These are phyloP conservation scores for Gambusia affinis DNA, from an alignment of 2,113 vertebrate genomes.

Conservation along the genomic window DNA sequence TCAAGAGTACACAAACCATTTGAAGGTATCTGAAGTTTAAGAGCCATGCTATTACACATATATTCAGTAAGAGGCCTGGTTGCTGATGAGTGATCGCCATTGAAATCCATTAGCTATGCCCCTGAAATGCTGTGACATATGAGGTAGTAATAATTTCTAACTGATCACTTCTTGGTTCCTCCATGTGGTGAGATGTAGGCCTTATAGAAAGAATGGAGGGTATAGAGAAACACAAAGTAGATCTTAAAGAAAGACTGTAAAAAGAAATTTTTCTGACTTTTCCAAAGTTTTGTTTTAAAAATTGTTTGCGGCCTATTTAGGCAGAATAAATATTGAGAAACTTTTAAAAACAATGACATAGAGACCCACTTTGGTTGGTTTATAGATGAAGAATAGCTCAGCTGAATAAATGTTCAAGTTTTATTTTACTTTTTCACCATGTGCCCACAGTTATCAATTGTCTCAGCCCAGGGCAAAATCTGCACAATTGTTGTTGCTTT, in stretches of 20 bases:
- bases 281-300: background rate
- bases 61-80: conserved; percentile 10
- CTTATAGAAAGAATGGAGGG: background rate
- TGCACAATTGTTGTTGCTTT: background rate
- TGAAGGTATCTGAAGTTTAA: conserved; percentile 59
- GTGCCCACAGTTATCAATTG: background rate
- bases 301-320: background rate
- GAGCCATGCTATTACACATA: conserved; percentile 47
- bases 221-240: background rate
- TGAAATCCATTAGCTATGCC: conserved; percentile 52
- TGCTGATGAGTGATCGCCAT: conserved; percentile 35
- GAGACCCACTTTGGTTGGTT: background rate
- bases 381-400: no score
- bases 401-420: background rate
- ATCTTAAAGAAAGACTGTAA: background rate
- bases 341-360: background rate
- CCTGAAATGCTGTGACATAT: conserved; percentile 5
- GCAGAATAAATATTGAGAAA: background rate
- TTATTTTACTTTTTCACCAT: background rate
- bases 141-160: conserved; percentile 25
- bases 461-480: background rate
- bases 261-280: background rate
- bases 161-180: conserved; percentile 40
- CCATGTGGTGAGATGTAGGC: conserved; percentile 7
- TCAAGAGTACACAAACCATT: conserved; percentile 56